phyloP scores from a whole-genome alignment of 2,113 vertebrate genomes.

The Cyprinodon variegatus region DNA sequence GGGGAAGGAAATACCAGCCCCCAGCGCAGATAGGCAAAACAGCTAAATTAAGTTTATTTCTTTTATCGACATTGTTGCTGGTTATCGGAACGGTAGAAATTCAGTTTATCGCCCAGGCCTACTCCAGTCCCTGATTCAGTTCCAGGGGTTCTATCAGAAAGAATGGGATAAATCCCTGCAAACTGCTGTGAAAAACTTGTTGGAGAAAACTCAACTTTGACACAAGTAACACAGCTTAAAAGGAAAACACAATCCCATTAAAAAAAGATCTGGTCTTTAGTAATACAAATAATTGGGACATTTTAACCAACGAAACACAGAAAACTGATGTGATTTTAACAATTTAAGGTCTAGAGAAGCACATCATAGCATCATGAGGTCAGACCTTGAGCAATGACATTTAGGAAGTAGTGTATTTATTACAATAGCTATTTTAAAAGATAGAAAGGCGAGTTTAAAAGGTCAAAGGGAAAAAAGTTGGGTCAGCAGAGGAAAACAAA shows the following conservation, averaged over 20 bases:
- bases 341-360: not conserved
- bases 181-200: not conserved
- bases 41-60: no score
- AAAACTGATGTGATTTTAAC: not conserved
- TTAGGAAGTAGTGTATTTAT: not conserved
- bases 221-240: not conserved
- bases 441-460: conserved; percentile 22
- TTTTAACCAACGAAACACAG: not conserved
- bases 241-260: not conserved
- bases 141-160: not conserved
- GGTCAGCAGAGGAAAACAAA: conserved; percentile 43
- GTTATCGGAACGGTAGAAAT: no score
- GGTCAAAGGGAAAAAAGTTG: conserved; percentile 25
- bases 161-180: not conserved
- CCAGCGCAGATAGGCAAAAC: no score
- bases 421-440: not conserved
- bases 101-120: no score
- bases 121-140: not conserved
- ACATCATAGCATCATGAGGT: not conserved
- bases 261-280: not conserved
- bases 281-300: not conserved
- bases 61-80: no score
- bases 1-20: no score
- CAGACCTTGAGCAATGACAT: not conserved
- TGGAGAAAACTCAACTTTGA: not conserved